These are phyloP conservation scores for Rhyzopertha dominica DNA, from an alignment of 1,140 invertebrate species.

Conservation along the genomic window DNA sequence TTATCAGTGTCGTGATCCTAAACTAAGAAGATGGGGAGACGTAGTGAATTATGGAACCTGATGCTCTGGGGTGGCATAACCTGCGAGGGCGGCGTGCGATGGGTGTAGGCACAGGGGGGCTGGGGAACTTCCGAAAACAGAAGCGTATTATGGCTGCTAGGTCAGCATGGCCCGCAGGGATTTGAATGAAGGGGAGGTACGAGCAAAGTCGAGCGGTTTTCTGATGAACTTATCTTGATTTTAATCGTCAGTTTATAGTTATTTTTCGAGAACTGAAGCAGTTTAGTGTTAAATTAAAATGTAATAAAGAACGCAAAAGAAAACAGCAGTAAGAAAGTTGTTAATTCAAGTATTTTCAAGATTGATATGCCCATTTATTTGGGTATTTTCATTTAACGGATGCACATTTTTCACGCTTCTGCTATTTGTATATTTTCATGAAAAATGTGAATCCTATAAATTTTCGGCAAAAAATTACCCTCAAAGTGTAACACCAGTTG, in stretches of 20 bases:
- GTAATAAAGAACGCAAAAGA: no score
- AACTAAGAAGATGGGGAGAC: slow-evolving; percentile 12
- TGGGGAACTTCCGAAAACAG: slow-evolving; percentile 21
- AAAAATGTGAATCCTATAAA: no score
- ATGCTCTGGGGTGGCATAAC: slow-evolving; percentile 22
- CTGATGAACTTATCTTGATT: slow-evolving; percentile 18
- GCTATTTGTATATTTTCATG: no score
- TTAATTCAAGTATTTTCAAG: no score
- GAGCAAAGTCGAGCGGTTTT: slow-evolving; percentile 14
- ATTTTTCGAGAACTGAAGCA: background rate
- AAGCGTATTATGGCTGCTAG: slow-evolving; percentile 35
- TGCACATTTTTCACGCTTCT: no score
- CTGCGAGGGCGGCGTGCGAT: slow-evolving; percentile 24
- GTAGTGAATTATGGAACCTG: slow-evolving; percentile 24
- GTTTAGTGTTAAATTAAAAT: background rate
- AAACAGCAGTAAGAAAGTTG: no score
- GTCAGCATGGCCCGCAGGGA: slow-evolving; percentile 29
- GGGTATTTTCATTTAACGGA: no score
- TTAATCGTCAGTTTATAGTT: no score
- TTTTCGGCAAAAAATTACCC: no score
- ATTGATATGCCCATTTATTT: no score
- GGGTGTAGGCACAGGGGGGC: slow-evolving; percentile 17
- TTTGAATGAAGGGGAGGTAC: slow-evolving; percentile 20
- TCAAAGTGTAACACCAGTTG: no score
- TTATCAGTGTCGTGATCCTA: slow-evolving; percentile 23